Evolutionary conservation across 2,888 invertebrate genomes (phyloP).

Genomic region (Artemia sinica): DNA sequence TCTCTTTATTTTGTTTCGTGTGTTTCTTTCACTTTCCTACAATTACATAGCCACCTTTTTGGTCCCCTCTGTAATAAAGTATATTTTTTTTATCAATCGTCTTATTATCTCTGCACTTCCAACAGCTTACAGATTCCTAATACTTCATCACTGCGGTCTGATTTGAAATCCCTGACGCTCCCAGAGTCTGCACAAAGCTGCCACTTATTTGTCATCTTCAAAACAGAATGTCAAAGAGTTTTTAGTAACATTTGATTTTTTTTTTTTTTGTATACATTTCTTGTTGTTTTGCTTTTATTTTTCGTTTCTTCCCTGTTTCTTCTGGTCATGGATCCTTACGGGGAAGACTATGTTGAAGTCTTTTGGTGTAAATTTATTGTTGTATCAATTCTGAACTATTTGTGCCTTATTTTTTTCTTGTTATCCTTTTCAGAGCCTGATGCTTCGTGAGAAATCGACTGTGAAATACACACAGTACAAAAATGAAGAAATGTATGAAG

Average conservation of each 20-base stretch:
- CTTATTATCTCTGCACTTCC: too few relatives aligned
- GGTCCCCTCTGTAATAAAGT: too few relatives aligned
- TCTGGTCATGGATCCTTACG: not conserved
- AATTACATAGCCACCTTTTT: too few relatives aligned
- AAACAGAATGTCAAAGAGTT: too few relatives aligned
- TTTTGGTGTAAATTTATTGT: conserved; percentile 15
- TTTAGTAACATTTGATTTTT: not conserved
- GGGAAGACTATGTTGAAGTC: not conserved
- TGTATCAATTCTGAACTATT: not conserved
- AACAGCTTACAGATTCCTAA: too few relatives aligned
- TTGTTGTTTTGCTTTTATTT: not conserved
- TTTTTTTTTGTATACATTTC: not conserved
- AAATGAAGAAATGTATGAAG: conserved; percentile 52
- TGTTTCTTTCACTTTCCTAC: too few relatives aligned
- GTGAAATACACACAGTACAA: conserved; percentile 89
- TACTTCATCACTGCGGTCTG: too few relatives aligned
- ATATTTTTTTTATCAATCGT: too few relatives aligned
- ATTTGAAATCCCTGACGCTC: too few relatives aligned
- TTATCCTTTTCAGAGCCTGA: conserved; percentile 47
- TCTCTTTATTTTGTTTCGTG: too few relatives aligned
- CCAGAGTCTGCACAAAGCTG: too few relatives aligned
- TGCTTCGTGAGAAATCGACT: conserved; percentile 76
- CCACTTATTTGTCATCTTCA: too few relatives aligned
- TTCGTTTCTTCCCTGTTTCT: conserved; percentile 10
- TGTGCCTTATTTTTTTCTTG: not conserved